Conservation (phyloP, 2,797 vertebrate species). For the Meriones psammophilus region DNA sequence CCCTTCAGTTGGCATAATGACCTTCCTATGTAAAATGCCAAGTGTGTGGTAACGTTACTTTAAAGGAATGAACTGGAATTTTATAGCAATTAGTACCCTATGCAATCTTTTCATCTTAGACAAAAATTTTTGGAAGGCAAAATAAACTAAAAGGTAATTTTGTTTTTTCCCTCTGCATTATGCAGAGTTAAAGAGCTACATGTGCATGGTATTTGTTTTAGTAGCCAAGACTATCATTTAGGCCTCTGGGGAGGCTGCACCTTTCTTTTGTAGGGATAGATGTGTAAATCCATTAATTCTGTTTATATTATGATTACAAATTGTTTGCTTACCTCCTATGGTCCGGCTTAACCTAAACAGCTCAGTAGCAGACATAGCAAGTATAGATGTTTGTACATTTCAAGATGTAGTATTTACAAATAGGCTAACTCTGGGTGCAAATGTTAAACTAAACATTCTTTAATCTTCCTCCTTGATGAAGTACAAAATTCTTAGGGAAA, state of each 20-base stretch:
- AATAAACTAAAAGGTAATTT: conserved; percentile 64
- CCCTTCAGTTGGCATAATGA: conserved; percentile 21
- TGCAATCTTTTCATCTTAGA: conserved; percentile 56
- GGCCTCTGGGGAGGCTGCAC: background rate
- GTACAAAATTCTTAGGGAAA: conserved; percentile 57
- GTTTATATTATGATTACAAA: conserved; percentile 70
- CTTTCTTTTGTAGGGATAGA: conserved; percentile 32
- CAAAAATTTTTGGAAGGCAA: conserved; percentile 57
- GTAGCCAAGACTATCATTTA: conserved; percentile 52
- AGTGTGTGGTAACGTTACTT: conserved; percentile 46
- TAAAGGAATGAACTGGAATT: conserved; percentile 59
- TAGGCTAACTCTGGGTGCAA: conserved; percentile 52
- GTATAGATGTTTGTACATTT: conserved; percentile 73
- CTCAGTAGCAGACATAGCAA: conserved; percentile 59
- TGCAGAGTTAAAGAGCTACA: conserved; percentile 31
- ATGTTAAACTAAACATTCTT: conserved; percentile 39
- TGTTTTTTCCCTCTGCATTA: background rate
- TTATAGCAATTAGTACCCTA: conserved; percentile 54
- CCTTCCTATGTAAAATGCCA: conserved; percentile 52
- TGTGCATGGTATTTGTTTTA: background rate
- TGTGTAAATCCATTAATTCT: conserved; percentile 56
- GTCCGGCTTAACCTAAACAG: conserved; percentile 55
- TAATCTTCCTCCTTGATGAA: conserved; percentile 46
- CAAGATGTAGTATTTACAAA: conserved; percentile 14
- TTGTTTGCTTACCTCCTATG: conserved; percentile 62